Base-by-base conservation (phyloP, 2,113 vertebrate genomes). In the Circaetus cinerascens region DNA sequence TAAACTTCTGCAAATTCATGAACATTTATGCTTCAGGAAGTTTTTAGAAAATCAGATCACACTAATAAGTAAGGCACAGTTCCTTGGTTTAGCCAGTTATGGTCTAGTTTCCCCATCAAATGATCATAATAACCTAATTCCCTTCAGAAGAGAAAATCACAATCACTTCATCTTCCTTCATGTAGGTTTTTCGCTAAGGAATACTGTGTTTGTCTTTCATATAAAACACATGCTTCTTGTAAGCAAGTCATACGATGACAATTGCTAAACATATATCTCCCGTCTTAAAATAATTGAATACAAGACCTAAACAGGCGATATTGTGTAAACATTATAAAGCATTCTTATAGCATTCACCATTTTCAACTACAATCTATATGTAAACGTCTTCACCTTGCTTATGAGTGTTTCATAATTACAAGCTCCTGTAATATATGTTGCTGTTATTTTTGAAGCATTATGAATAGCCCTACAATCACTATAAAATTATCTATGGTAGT, bases 1-100 rank as follows among this genome's bases (percentile, higher is more conserved):
- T 96, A 82, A 76, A 96, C 26, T 95, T 98, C 62, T 95, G 91
- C 95, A 97, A 97, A 96, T 97, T 95, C 85, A 95, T 93, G 96
- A 95, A 96, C 82, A 90, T 95, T 94, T 67, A 93, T 57, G 56
- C 83, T 96, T 96, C 87, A 62, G 59, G 48, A 88, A 89, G 48
- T 84, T 96, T 94, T 96, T 80, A 60, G 50, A 96, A 97, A 94
- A 95, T 73, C 92, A 93, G 64, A 90, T 93, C 67, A 72, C 64
- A 63, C 59, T 97, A 96, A 96, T 95, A 96, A 96, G 60, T 76
- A 94, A 97, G 64, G 56, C 94, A 78, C 63, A 85, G 46, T 62
- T 97, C 40, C 95, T 97, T 97, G 41, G 34, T 25, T 86, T 93
- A 96, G 95, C n/a, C 9, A 55, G 55, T 93, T 97, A 78, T 91